Conservation (phyloP, 2,113 vertebrate genomes). For the Empidonax traillii region DNA sequence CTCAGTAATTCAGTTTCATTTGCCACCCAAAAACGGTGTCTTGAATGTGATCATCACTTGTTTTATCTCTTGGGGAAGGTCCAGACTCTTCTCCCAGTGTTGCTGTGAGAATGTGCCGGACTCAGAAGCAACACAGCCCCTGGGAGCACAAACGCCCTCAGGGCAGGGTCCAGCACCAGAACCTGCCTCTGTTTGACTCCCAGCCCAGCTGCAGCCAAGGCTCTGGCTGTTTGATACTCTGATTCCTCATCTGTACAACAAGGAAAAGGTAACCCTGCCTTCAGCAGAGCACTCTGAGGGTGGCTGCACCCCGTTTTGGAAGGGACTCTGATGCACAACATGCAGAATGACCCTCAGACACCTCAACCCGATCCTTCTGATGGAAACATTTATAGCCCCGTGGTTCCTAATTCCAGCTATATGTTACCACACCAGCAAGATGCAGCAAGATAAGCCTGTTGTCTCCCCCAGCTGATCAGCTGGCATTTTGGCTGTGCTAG, state of each 20-base stretch:
- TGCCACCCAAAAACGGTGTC: not conserved
- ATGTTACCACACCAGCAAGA: not conserved
- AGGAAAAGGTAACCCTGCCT: not conserved
- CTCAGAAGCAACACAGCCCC: not conserved
- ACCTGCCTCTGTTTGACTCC: not conserved
- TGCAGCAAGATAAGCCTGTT: not conserved
- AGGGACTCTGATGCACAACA: not conserved
- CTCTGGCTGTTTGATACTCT: not conserved
- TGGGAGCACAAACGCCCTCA: not conserved
- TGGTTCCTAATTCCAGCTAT: not conserved
- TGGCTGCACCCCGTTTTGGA: not conserved
- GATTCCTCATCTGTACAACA: not conserved
- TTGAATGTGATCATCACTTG: not conserved
- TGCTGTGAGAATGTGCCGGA: not conserved
- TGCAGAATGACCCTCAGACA: not conserved
- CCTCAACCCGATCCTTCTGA: not conserved
- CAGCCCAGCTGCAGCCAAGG: not conserved
- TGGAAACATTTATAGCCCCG: not conserved
- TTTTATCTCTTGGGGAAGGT: not conserved
- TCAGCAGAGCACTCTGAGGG: not conserved
- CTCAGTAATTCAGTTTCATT: not conserved
- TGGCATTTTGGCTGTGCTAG: not conserved
- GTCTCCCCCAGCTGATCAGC: not conserved
- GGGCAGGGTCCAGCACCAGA: not conserved
- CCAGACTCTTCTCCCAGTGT: not conserved